These are phyloP conservation scores for Apis florea DNA, from an alignment of 1,140 invertebrate species.

Conservation along the genomic window DNA sequence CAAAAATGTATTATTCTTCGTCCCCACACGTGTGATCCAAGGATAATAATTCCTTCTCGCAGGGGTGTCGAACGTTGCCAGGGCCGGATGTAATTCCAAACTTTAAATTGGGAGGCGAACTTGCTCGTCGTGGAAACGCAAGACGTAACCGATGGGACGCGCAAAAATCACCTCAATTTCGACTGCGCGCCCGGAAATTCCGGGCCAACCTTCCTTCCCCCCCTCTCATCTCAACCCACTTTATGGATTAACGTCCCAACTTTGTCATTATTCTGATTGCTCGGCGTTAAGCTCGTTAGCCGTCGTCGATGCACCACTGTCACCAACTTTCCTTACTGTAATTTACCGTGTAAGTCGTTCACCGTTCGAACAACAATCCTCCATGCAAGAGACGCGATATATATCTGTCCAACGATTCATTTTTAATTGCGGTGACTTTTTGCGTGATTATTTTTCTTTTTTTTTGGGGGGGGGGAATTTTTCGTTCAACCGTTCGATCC, in stretches of 20 bases:
- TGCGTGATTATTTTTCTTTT: too few relatives aligned
- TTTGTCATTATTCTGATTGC: constrained; percentile 70
- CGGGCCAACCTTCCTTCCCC: too few relatives aligned
- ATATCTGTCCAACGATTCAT: too few relatives aligned
- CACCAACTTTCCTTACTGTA: constrained; percentile 43
- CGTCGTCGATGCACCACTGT: constrained; percentile 49
- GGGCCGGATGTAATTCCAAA: constrained; percentile 41
- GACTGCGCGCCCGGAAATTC: constrained; percentile 49
- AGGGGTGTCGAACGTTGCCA: constrained; percentile 13
- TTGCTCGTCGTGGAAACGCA: constrained; percentile 19
- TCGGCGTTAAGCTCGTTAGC: constrained; percentile 51
- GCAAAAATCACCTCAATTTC: constrained; percentile 60
- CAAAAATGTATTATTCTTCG: constrained; percentile 1
- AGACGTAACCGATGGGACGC: constrained; percentile 36
- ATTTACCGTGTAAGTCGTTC: constrained; percentile 50
- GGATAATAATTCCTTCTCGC: constrained; percentile 28
- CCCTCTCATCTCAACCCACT: background rate
- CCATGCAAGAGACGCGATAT: too few relatives aligned
- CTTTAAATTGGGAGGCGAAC: constrained; percentile 49
- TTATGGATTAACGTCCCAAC: constrained; percentile 61
- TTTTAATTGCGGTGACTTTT: too few relatives aligned
- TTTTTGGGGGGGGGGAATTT: too few relatives aligned
- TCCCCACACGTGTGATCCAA: background rate
- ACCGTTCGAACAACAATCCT: constrained; percentile 48
- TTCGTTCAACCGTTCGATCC: too few relatives aligned